phyloP scores from a whole-genome alignment of 1,140 invertebrate species.

The Macrosteles quadrilineatus region DNA sequence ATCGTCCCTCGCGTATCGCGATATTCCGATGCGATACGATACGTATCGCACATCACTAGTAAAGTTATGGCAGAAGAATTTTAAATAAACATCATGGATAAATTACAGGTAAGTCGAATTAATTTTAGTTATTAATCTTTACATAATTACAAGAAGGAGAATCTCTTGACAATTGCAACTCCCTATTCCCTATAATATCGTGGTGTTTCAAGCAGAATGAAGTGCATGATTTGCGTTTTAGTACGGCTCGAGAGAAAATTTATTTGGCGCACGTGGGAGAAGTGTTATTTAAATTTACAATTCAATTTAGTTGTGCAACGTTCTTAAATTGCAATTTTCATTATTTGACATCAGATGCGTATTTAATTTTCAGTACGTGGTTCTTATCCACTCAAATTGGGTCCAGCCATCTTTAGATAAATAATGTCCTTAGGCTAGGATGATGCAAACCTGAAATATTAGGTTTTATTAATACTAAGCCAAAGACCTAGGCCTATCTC shows the following conservation, averaged over 20 bases:
- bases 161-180: too few species aligned
- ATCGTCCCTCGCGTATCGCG: too few species aligned
- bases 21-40: too few species aligned
- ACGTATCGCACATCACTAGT: too few species aligned
- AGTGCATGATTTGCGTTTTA: background rate
- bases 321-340: background rate
- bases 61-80: constrained; percentile 10
- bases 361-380: background rate
- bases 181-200: too few species aligned
- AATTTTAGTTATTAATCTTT: background rate
- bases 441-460: too few species aligned
- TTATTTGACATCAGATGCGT: background rate
- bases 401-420: background rate
- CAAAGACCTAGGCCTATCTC: too few species aligned
- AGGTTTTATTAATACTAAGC: too few species aligned
- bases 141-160: too few species aligned
- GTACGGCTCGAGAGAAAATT: background rate
- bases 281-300: background rate
- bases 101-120: constrained; percentile 12
- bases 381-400: background rate
- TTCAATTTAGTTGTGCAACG: background rate
- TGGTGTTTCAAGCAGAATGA: too few species aligned
- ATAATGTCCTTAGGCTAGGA: background rate
- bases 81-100: constrained; percentile 12
- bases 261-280: constrained; percentile 1